Conservation (phyloP, 2,797 vertebrate species). For the Merluccius polli region DNA sequence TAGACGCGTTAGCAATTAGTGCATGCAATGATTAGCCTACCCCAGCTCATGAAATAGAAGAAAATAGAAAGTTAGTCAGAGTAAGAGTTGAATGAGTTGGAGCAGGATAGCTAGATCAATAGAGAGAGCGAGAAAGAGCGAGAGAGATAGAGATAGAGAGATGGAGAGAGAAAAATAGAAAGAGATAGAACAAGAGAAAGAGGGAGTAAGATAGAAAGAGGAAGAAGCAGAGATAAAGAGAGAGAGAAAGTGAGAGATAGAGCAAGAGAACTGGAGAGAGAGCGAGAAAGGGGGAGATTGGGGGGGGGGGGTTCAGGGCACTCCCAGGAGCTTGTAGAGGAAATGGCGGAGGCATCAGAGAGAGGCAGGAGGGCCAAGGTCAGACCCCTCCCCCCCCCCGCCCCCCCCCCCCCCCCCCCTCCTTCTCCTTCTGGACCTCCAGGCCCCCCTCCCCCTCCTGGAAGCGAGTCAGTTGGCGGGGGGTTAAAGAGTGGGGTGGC, state of each 20-base stretch:
- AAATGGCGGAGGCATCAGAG: constrained; percentile 46
- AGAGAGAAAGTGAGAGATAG: not conserved
- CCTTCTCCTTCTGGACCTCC: not conserved
- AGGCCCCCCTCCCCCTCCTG: constrained; percentile 39
- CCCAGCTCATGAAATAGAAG: not conserved
- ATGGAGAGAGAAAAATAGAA: not conserved
- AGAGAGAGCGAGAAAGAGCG: constrained; percentile 7
- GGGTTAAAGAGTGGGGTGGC: constrained; percentile 58
- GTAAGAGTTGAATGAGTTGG: not conserved
- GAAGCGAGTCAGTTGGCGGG: constrained; percentile 65
- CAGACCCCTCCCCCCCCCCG: constrained; percentile 23
- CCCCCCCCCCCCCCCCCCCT: constrained; percentile 2
- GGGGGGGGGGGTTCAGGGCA: not conserved
- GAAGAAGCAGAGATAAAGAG: not conserved
- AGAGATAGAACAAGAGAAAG: not conserved
- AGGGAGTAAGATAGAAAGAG: not conserved
- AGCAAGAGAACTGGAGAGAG: not conserved
- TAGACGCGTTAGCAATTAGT: too few species aligned
- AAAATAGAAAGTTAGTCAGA: not conserved
- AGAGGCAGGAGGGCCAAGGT: constrained; percentile 63
- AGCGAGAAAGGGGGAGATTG: not conserved
- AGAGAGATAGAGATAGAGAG: not conserved
- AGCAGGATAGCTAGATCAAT: not conserved
- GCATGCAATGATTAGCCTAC: too few species aligned
- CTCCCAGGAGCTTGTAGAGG: constrained; percentile 28